Evolutionary conservation across 2,113 vertebrate species (phyloP), one percentile per base, ranked within the genome.

Genomic region (Tiliqua scincoides): DNA sequence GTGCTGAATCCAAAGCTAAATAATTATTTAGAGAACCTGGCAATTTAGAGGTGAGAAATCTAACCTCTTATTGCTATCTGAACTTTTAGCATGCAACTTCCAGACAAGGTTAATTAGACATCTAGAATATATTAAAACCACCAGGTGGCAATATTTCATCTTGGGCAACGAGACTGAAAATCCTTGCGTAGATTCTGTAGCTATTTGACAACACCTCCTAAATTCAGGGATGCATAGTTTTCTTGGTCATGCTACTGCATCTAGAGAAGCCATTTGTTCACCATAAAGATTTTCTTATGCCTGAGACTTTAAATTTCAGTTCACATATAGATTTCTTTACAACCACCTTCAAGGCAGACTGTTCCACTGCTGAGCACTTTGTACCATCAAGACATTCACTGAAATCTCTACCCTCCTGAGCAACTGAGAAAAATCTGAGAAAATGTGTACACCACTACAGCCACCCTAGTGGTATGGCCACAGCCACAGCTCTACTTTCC

Each of bases 61-160:
- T 62, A 52, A 27, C 15, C 20, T 54, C 37, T 65, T 32, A 54
- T 57, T 37, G 68, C 43, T 61, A 40, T 43, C 6, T 30, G 7
- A 32, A 48, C 30, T 43, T 85, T 84, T 35, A 67, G 72, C n/a
- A 84, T 54, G 23, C 25, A 43, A 84, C 43, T 67, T 84, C n/a
- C 21, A 52, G 76, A 65, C 35, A 54, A 76, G 61, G 25, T 84
- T 84, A 70, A 61, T 61, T 59, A 79, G 65, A n/a, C 27, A 79
- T 18, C 35, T 71, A 48, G 35, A 79, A 79, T 71, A 79, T 18
- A 15, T 61, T 79, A 72, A 79, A 79, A 62, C 76, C 84, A 85
- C 35, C 52, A 85, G 84, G 65, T 79, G 67, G 84, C 76, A 85
- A 79, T 78, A 79, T 85, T 78, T 48, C 18, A 78, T 57, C 75